Evolutionary conservation across 2,113 vertebrate species (phyloP).

Genomic region (Indicator indicator): DNA sequence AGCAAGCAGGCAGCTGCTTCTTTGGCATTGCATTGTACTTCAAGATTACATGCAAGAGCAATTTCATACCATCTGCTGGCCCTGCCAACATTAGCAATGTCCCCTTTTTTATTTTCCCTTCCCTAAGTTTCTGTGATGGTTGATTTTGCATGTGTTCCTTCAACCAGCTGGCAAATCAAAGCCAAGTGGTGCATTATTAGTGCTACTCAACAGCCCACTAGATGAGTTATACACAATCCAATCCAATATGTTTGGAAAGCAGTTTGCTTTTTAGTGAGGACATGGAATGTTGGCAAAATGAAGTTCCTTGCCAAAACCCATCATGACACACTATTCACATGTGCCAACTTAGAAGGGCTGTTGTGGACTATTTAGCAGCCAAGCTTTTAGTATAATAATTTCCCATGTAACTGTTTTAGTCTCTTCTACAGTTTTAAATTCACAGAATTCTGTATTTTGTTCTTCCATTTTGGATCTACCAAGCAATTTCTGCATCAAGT

Average conservation of each 20-base stretch:
- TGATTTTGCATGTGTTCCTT: not conserved
- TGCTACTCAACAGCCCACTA: not conserved
- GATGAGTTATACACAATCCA: not conserved
- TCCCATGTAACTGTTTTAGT: not conserved
- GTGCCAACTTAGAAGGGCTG: not conserved
- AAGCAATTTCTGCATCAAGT: not conserved
- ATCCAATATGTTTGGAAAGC: not conserved
- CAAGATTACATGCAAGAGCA: not conserved
- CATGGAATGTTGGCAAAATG: not conserved
- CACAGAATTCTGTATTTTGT: not conserved
- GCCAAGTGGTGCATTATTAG: not conserved
- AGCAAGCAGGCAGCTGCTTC: not conserved
- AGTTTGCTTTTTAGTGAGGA: not conserved
- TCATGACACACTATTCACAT: not conserved
- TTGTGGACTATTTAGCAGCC: not conserved
- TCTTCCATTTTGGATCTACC: not conserved
- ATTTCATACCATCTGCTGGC: not conserved
- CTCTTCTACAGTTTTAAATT: not conserved
- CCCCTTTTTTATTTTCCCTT: not conserved
- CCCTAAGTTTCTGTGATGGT: not conserved
- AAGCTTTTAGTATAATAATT: not conserved
- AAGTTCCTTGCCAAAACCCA: conserved; percentile 2
- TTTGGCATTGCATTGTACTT: not conserved
- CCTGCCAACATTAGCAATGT: not conserved
- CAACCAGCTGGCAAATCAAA: not conserved